Percentiles rank a stretch among this genome's conserved stretches.
Conservation (phyloP, 2,888 invertebrate species). For the Diachrysia chrysitis region DNA sequence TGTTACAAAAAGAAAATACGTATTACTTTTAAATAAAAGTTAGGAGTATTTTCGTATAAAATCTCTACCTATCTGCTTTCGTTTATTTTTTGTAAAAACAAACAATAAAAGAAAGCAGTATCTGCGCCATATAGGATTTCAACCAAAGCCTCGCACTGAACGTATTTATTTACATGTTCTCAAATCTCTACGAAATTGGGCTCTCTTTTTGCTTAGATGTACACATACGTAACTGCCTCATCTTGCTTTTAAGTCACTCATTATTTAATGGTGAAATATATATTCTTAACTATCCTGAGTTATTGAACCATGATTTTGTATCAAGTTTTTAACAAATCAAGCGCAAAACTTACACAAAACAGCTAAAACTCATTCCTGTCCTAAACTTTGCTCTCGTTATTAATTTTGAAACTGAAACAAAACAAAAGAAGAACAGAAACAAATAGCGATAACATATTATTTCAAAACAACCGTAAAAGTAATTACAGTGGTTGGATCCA, state of each 20-base stretch:
- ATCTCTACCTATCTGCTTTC: too few relatives aligned
- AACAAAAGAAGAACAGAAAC: slow-evolving; percentile 1
- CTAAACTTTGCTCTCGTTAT: background rate
- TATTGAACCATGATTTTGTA: background rate
- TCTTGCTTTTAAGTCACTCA: background rate
- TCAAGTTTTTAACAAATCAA: background rate
- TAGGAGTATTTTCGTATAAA: background rate
- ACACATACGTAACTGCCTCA: too few relatives aligned
- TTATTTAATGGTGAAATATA: background rate
- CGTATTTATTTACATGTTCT: background rate
- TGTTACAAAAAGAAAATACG: slow-evolving; percentile 2
- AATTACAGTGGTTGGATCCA: background rate
- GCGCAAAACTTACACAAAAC: background rate
- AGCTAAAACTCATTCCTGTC: background rate
- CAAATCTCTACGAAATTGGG: background rate
- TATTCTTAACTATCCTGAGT: background rate
- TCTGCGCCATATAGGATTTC: background rate
- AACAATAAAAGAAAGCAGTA: background rate
- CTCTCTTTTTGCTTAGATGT: too few relatives aligned
- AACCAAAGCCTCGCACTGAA: background rate
- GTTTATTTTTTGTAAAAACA: too few relatives aligned
- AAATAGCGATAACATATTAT: background rate
- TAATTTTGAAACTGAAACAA: background rate
- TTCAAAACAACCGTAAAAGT: background rate
- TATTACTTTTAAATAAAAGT: background rate